Conservation (phyloP, 2,888 invertebrate species). For the Archips crataeganus region DNA sequence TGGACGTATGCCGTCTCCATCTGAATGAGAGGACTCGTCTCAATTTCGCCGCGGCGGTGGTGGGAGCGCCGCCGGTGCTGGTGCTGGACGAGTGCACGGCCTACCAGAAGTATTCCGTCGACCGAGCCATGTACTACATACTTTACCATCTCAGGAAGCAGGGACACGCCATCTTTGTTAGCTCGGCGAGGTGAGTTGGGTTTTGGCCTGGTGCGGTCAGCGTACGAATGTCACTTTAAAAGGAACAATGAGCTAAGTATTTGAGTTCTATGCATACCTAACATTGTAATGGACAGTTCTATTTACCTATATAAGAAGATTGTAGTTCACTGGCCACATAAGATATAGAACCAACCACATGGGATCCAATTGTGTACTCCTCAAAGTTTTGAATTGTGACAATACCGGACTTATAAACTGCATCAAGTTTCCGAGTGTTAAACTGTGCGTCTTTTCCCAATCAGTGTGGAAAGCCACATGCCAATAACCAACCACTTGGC, state of each 20-base stretch:
- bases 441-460: background rate
- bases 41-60: constrained; percentile 68
- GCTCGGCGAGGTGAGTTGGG: constrained; percentile 61
- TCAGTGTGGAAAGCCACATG: constrained; percentile 71
- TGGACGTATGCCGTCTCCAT: constrained; percentile 44
- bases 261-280: no score
- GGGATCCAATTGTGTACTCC: no score
- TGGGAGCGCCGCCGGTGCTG: constrained; percentile 70
- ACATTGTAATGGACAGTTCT: no score
- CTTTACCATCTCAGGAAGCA: constrained; percentile 61
- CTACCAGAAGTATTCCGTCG: constrained; percentile 65
- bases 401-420: no score
- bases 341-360: no score
- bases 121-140: constrained; percentile 70
- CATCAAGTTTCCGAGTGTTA: no score
- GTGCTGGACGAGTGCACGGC: constrained; percentile 73
- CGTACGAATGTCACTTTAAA: no score
- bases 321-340: no score
- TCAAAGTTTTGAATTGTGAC: no score
- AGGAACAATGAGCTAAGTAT: no score
- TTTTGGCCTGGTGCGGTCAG: background rate
- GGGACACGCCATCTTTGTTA: constrained; percentile 68
- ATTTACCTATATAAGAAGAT: no score
- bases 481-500: constrained; percentile 69
- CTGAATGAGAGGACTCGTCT: constrained; percentile 53